Conservation (phyloP, 37 sponge, comb jelly and placozoan genomes). For the Cliona cf. orientalis region DNA sequence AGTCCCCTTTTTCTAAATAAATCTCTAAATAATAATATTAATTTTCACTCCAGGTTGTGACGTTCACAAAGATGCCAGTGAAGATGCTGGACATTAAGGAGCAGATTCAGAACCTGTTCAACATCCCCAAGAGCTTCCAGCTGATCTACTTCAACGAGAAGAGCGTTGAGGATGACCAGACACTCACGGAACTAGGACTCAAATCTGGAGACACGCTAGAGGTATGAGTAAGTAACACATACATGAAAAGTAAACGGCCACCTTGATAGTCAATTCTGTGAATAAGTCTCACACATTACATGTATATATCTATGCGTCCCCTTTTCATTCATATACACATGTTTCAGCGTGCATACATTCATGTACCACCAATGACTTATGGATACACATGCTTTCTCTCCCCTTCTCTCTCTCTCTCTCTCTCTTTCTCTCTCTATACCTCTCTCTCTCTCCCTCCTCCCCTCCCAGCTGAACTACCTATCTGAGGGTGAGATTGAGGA, state of each 20-base stretch:
- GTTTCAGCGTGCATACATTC: too few species aligned
- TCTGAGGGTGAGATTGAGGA: conserved; percentile 26
- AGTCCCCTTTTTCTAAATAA: too few species aligned
- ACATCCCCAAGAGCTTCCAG: conserved; percentile 13
- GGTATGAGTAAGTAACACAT: background rate
- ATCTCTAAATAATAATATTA: too few species aligned
- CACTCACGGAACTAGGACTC: background rate
- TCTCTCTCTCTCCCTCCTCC: background rate
- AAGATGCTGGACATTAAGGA: conserved; percentile 2
- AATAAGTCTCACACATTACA: too few species aligned
- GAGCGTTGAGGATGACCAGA: background rate
- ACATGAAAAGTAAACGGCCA: background rate
- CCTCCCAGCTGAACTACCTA: conserved; percentile 21
- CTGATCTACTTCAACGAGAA: background rate
- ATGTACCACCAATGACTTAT: too few species aligned
- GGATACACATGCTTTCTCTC: too few species aligned
- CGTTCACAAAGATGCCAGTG: background rate
- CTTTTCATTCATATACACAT: too few species aligned
- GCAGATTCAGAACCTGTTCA: conserved; percentile 12
- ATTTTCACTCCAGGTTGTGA: too few species aligned
- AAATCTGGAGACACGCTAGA: conserved; percentile 5
- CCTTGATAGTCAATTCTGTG: background rate
- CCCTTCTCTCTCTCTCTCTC: conserved; percentile 3
- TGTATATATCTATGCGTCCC: too few species aligned
- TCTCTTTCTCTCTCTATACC: background rate